Evolutionary conservation across 2,888 invertebrate genomes (phyloP).

Genomic region (Rhamphomyia laevipes): DNA sequence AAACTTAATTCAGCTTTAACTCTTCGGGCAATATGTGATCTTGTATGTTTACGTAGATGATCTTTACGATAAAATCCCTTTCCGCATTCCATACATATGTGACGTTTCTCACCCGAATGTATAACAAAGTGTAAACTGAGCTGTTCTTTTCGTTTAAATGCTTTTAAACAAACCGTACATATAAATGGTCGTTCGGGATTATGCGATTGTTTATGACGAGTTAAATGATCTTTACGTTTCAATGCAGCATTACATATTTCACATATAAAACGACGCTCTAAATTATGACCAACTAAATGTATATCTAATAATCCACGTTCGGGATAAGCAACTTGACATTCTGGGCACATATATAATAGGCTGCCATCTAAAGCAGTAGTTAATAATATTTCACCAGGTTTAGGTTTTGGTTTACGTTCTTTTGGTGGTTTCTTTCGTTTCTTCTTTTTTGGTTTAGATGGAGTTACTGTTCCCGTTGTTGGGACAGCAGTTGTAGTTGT

Average conservation of each 20-base stretch:
- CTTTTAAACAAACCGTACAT: conserved; percentile 75
- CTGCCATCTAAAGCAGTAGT: conserved; percentile 73
- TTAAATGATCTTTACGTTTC: conserved; percentile 77
- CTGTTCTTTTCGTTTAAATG: conserved; percentile 81
- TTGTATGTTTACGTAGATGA: conserved; percentile 71
- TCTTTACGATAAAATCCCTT: conserved; percentile 82
- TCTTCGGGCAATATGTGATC: conserved; percentile 70
- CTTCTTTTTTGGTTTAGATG: conserved; percentile 54
- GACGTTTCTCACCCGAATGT: conserved; percentile 75
- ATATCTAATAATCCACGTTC: conserved; percentile 73
- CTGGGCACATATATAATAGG: conserved; percentile 74
- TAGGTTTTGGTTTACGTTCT: conserved; percentile 67
- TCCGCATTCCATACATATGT: conserved; percentile 75
- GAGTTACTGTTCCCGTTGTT: conserved; percentile 21
- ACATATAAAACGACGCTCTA: conserved; percentile 74
- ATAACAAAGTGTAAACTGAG: conserved; percentile 79
- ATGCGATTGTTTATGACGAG: conserved; percentile 78
- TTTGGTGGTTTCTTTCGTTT: conserved; percentile 60
- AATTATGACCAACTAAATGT: conserved; percentile 71
- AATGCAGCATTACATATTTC: conserved; percentile 82
- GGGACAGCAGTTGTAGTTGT: conserved; percentile 2
- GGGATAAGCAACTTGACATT: conserved; percentile 81
- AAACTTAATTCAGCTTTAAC: conserved; percentile 56
- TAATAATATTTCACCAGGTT: conserved; percentile 71
- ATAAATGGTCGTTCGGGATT: conserved; percentile 80